Evolutionary conservation across 2,888 invertebrate genomes (phyloP).

Genomic region (Ormyrus labotus): DNA sequence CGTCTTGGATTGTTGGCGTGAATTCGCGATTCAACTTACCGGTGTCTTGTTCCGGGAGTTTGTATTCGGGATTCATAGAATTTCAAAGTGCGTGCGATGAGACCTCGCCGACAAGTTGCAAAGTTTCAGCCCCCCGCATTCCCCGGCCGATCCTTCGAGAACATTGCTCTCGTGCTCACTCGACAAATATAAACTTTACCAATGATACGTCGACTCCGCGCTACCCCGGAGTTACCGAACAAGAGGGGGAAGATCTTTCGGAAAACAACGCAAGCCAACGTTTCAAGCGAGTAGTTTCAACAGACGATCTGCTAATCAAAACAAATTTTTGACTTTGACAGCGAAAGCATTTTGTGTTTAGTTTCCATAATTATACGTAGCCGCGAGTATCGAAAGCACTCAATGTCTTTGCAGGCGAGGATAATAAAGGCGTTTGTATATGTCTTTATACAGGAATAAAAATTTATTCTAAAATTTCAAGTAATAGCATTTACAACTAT

Average conservation of each 20-base stretch:
- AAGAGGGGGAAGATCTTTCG: background rate
- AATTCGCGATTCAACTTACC: constrained; percentile 25
- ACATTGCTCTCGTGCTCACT: constrained; percentile 17
- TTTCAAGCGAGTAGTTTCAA: constrained; percentile 5
- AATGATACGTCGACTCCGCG: constrained; percentile 24
- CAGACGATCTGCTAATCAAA: background rate
- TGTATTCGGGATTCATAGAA: constrained; percentile 47
- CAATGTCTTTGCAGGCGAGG: too few species aligned
- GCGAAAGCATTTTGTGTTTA: too few species aligned
- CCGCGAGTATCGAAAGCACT: too few species aligned
- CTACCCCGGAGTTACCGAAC: background rate
- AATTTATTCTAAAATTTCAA: too few species aligned
- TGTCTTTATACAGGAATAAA: too few species aligned
- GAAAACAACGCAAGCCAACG: constrained; percentile 23
- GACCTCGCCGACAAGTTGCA: constrained; percentile 26
- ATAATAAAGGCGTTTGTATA: too few species aligned
- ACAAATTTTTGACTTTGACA: too few species aligned
- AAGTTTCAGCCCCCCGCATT: constrained; percentile 41
- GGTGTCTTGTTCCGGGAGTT: background rate
- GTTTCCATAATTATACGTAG: too few species aligned
- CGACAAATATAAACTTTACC: constrained; percentile 51
- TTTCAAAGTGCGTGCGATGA: constrained; percentile 38
- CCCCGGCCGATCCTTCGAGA: constrained; percentile 19
- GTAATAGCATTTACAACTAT: too few species aligned
- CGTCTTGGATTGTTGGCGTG: constrained; percentile 32